phyloP scores from a whole-genome alignment of 2,797 vertebrate genomes.

The Orientallactaga sibirica region DNA sequence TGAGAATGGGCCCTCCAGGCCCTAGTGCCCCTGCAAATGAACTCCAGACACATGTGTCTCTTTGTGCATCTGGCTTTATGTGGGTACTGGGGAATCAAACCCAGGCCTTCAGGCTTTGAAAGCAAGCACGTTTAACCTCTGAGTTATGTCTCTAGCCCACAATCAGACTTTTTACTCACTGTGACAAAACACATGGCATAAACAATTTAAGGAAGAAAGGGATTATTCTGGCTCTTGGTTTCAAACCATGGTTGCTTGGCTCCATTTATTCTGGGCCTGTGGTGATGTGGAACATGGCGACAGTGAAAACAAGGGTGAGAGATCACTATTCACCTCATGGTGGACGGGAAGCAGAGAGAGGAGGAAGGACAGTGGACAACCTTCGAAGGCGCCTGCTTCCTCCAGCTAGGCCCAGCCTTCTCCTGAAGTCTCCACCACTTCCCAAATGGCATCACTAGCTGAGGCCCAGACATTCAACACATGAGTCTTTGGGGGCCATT shows the following conservation, averaged over 20 bases:
- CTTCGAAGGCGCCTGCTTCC: background rate
- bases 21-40: no score
- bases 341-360: background rate
- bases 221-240: background rate
- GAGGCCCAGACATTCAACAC: no score
- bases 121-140: no score
- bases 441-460: background rate
- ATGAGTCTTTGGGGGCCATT: no score
- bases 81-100: no score
- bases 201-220: background rate
- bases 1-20: no score
- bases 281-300: background rate
- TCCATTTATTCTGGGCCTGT: background rate
- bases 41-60: no score
- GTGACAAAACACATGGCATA: background rate
- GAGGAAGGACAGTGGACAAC: fast-evolving
- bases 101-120: no score
- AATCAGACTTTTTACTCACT: background rate
- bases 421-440: background rate
- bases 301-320: background rate
- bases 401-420: background rate
- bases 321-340: background rate
- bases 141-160: no score
- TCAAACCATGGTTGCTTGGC: background rate
- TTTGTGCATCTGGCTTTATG: no score